Percentiles rank a stretch among this genome's conserved stretches.
phyloP scores from a whole-genome alignment of 2,113 vertebrate species.

The Mustelus asterias region DNA sequence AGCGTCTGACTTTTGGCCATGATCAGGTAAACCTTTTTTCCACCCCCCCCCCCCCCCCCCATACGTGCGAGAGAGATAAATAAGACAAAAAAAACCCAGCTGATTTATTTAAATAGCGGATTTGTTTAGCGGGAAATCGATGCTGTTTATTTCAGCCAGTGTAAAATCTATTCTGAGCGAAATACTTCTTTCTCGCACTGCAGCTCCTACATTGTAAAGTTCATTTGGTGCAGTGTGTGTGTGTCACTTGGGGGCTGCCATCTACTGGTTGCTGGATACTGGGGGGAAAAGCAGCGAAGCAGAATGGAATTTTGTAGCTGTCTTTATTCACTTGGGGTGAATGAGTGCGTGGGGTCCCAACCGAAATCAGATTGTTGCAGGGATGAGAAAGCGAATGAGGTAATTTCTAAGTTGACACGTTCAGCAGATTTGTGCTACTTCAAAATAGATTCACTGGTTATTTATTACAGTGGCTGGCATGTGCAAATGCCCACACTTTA shows the following conservation, averaged over 20 bases:
- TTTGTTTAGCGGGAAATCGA: not conserved
- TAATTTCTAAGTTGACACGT: not conserved
- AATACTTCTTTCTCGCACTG: not conserved
- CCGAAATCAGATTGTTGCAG: not conserved
- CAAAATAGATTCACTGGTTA: not conserved
- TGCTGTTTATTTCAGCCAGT: no score
- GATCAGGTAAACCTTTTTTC: not conserved
- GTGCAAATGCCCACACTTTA: not conserved
- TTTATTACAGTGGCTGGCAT: not conserved
- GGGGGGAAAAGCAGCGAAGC: not conserved
- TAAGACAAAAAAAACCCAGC: no score
- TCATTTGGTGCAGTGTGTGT: not conserved
- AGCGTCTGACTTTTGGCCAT: not conserved
- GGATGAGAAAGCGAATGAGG: not conserved
- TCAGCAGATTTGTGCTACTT: not conserved
- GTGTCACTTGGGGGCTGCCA: conserved; percentile 24
- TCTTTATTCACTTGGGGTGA: not conserved
- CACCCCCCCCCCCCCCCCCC: no score
- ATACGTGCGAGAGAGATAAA: no score
- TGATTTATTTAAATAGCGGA: not conserved
- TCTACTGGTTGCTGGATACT: not conserved
- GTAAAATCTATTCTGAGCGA: not conserved
- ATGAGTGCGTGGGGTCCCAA: not conserved
- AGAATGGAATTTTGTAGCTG: conserved; percentile 1
- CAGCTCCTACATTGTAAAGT: not conserved